Evolutionary conservation across 1,140 invertebrate genomes (phyloP).

Genomic region (Papilio aristodemus): DNA sequence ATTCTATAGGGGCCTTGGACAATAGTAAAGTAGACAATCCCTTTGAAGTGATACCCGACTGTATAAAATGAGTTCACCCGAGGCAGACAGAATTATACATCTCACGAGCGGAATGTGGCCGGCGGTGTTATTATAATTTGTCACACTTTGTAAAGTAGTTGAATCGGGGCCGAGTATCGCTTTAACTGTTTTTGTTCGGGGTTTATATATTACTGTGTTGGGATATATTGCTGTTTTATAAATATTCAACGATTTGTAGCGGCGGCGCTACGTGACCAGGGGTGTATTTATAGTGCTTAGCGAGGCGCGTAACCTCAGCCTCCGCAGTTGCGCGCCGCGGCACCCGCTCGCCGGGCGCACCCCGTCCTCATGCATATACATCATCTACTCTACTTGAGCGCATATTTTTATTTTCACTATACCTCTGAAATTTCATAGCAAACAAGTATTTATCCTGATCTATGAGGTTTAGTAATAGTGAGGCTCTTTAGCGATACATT

Average conservation of each 20-base stretch:
- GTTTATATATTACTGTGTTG: conserved; percentile 47
- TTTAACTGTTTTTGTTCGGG: conserved; percentile 43
- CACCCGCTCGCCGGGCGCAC: conserved; percentile 40
- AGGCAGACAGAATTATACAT: neutral
- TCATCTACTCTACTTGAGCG: conserved; percentile 38
- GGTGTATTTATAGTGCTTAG: conserved; percentile 73
- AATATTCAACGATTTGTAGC: conserved; percentile 75
- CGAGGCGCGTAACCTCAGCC: conserved; percentile 50
- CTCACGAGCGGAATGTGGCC: neutral
- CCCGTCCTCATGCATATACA: conserved; percentile 51
- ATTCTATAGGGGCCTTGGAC: conserved; percentile 1
- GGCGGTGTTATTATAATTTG: conserved; percentile 6
- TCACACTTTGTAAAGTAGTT: conserved; percentile 6
- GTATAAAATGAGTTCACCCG: conserved; percentile 3
- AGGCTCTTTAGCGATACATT: neutral
- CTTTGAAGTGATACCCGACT: neutral
- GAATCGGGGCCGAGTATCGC: conserved; percentile 38
- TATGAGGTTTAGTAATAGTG: neutral
- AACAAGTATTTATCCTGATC: neutral
- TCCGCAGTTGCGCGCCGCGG: conserved; percentile 38
- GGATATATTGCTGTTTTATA: conserved; percentile 64
- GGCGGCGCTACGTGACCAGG: conserved; percentile 64
- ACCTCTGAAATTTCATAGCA: neutral
- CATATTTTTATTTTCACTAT: conserved; percentile 25
- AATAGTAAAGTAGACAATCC: conserved; percentile 13